Percentiles rank a stretch among this genome's conserved stretches.
Evolutionary conservation across 2,888 invertebrate genomes (phyloP).

Genomic region (Lasius platythorax): DNA sequence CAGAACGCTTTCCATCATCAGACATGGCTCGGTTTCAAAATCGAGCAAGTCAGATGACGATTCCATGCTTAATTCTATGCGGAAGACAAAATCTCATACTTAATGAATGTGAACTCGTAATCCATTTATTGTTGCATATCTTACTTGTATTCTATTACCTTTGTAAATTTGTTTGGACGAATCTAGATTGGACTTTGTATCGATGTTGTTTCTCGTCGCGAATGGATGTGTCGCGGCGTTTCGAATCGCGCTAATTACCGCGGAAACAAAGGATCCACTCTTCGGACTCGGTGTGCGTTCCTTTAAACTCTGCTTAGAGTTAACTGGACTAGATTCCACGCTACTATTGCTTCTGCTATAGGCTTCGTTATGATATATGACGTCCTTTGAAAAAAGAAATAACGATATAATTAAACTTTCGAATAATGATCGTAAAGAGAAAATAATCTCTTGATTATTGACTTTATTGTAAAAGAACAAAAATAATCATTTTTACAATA

Average conservation of each 20-base stretch:
- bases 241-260: constrained; percentile 91
- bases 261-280: constrained; percentile 90
- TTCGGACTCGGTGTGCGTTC: constrained; percentile 88
- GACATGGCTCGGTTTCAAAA: constrained; percentile 93
- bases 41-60: constrained; percentile 92
- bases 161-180: constrained; percentile 80
- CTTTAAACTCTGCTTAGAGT: constrained; percentile 83
- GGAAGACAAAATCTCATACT: constrained; percentile 37
- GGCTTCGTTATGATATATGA: constrained; percentile 93
- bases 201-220: constrained; percentile 77
- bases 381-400: constrained; percentile 87
- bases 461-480: not conserved
- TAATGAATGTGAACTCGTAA: not conserved
- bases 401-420: not conserved
- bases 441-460: constrained; percentile 7
- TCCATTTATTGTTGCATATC: not conserved
- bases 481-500: not conserved
- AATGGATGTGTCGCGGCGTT: constrained; percentile 87
- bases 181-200: constrained; percentile 75
- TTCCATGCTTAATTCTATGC: constrained; percentile 88
- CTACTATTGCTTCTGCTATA: constrained; percentile 91
- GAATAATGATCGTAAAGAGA: not conserved
- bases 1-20: constrained; percentile 93
- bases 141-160: constrained; percentile 71
- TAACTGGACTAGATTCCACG: constrained; percentile 89